Evolutionary conservation across 2,797 vertebrate genomes (phyloP).

Genomic region (Siniperca obscura): DNA sequence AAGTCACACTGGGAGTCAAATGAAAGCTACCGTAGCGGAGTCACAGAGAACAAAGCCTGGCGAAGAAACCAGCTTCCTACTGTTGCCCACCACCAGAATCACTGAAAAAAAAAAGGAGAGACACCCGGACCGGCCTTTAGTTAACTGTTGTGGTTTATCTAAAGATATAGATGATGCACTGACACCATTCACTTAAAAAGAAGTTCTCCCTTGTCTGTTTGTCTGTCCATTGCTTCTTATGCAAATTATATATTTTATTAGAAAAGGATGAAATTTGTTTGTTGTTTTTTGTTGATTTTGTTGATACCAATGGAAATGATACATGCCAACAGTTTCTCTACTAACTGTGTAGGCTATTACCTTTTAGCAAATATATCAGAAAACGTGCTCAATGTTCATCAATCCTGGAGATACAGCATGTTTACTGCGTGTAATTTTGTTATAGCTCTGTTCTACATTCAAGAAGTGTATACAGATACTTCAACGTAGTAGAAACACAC

Average conservation of each 20-base stretch:
- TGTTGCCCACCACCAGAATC: slow-evolving; percentile 62
- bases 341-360: background rate
- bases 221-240: background rate
- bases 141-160: slow-evolving; percentile 44
- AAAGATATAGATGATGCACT: slow-evolving; percentile 35
- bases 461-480: slow-evolving; percentile 11
- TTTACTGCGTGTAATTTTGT: slow-evolving; percentile 1
- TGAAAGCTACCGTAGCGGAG: slow-evolving; percentile 82
- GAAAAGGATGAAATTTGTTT: background rate
- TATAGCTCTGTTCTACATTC: slow-evolving; percentile 11
- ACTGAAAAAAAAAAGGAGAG: slow-evolving; percentile 34
- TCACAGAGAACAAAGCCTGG: slow-evolving; percentile 81
- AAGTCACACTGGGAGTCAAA: slow-evolving; percentile 85
- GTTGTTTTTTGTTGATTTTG: slow-evolving; percentile 7
- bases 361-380: background rate
- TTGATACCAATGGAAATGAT: background rate
- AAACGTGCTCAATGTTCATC: slow-evolving; percentile 1
- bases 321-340: background rate
- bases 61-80: slow-evolving; percentile 67
- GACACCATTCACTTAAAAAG: slow-evolving; percentile 10
- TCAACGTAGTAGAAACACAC: slow-evolving; percentile 21
- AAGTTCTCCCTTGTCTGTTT: background rate
- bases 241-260: background rate
- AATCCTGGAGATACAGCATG: slow-evolving; percentile 1
- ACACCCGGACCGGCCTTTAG: slow-evolving; percentile 55